Base-by-base conservation (phyloP, 2,888 invertebrate genomes). In the Parnassius mnemosyne region DNA sequence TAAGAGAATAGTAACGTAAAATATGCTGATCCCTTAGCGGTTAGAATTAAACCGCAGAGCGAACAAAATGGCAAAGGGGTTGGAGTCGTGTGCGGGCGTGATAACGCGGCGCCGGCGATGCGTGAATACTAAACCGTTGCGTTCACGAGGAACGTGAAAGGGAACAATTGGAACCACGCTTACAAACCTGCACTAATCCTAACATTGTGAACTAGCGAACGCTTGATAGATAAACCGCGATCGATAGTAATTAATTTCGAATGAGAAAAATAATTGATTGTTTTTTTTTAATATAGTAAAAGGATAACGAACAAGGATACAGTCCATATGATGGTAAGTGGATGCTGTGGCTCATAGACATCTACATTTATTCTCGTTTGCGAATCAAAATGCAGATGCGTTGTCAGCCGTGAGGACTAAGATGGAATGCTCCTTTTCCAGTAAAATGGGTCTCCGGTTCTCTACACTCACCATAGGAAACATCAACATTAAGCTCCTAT, bases 1-100 rank as follows among this genome's bases (percentile, higher is more conserved):
- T 68, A 20, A 20, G 69, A 63, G 43, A 52, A 56, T 10, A 16
- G 54, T 49, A 44, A 54, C 66, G 74, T 87, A 83, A 87, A 88
- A 87, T 89, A 89, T 88, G 88, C 79, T 87, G 84, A 89, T 88
- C 87, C 85, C 77, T 74, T 75, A 74, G 79, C 81, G 79, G 81
- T 83, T 82, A 79, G 82, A 87, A 85, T 86, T 83, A 81, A 81
- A 80, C 75, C 78, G 74, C 80, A 79, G 78, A 72, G 78, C 77
- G 78, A 81, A 81, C 78, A 77, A 76, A 77, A 74, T 79, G 72
- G 76, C 78, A 84, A 85, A 84, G 88, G 87, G 85, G 85, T 78
- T 79, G 72, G 74, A 75, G 69, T 75, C 74, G 83, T 85, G 87
- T 77, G 71, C 74, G 71, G 75, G 73, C 66, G 81, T 79, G 89